Evolutionary conservation across 2,888 invertebrate species (phyloP), one percentile per base, ranked within the genome.

Genomic region (Globia sparganii): DNA sequence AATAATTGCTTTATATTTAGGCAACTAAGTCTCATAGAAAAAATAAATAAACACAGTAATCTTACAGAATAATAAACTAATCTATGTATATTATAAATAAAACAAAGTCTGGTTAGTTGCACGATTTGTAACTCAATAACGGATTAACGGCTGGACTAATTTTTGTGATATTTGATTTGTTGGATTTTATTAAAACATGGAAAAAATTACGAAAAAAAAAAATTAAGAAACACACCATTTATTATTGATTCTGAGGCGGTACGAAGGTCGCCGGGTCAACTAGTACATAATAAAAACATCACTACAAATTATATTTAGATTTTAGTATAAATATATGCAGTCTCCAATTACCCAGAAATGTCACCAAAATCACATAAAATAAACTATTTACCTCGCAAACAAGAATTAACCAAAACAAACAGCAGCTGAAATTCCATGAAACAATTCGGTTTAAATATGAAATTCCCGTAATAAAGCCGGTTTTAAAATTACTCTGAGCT

Each of bases 401-500:
- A 40, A 28, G 28, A 59, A 69, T 81, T 56, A 40, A 8, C n/a
- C 34, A n/a, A 67, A 70, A 49, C 34, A 61, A 77, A 71, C 66
- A 58, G 4, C 4, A 31, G 25, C 18, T n/a, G 9, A 66, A 71
- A 61, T 46, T 53, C 25, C 3, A 65, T 40, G 3, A 28, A 71
- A 70, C 62, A 58, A 69, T 70, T 21, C 21, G 3, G 34, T 72
- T 71, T 43, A n/a, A 58, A 69, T 74, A 64, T 71, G 53, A 68
- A 70, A 74, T 70, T 18, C 25, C 34, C n/a, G 3, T 72, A n/a
- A 67, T 69, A 58, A 21, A 34, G 13, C 18, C n/a, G 13, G 49
- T 43, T 72, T 85, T 68, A 72, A 71, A 64, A 78, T 68, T 4
- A 75, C 49, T 59, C 13, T 31, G 62, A 65, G n/a, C 40, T 49